Base-by-base conservation (phyloP, 2,888 invertebrate genomes). In the Heliconius aoede region DNA sequence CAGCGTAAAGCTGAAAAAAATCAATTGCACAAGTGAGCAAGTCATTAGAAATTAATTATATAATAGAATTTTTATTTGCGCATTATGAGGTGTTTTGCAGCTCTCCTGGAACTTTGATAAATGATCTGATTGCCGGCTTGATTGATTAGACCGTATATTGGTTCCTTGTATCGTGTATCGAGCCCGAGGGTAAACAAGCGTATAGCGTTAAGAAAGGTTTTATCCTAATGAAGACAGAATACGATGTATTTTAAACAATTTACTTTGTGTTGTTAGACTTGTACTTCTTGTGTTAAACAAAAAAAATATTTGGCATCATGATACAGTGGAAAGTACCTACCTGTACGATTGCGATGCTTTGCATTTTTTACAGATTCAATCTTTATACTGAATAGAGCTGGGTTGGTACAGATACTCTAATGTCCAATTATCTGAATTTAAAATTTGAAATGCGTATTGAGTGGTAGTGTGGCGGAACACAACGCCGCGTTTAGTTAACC, bases 121-220 rank as follows among this genome's bases (percentile, higher is more conserved):
- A 79, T 74, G 74, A 76, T 74, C 72, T 74, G 74, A 79, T 79
- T 79, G 74, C 76, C 72, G 68, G 73, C 74, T 74, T 78, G 78
- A 79, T 79, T 79, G 74, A 77, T 79, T 76, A 75, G 77, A 69
- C 64, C 79, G 60, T 72, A 79, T 79, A 79, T 79, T 74, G 76
- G 74, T 74, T 55, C 30, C 69, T 69, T 69, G 69, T 69, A 77
- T 74, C 74, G 61, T 32, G 67, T 74, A 78, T 68, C 72, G 78
- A 74, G 32, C 74, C 76, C 71, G 74, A 72, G 78, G 73, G 78
- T 76, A 76, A 78, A 76, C 78, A 76, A 78, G 74, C 74, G 67
- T 78, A 55, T 68, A 58, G 69, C 71, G 74, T 77, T 74, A 67
- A 46, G 71, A 72, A 72, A 72, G 72, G 72, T 71, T 74, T 77